Base-by-base conservation (phyloP, 2,888 invertebrate species). In the Leuctra nigra region DNA sequence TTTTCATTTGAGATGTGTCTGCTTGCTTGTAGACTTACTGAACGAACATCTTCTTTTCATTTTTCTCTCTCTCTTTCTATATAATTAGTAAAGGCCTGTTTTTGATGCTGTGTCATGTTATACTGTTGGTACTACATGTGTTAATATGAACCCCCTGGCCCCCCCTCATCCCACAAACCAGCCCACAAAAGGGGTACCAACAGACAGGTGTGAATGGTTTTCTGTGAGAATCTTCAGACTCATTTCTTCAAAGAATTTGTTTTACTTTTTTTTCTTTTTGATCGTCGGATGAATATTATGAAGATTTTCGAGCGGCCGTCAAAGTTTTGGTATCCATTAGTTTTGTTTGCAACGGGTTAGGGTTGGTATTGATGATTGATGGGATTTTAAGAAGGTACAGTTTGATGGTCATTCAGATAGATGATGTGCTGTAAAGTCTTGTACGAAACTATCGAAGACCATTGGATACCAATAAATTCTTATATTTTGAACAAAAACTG, bases 351-450 rank as follows among this genome's bases (percentile, higher is more conserved):
- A 13, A 13, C 29, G 44, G 33, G 41, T 18, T 16, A 22, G 7
- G 4, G 20, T 18, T 6, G 50, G 3, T 50, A 33, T 20, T 18
- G 18, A 29, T 57, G 57, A 57, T 57, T 57, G 57, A 57, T 57
- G 57, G 46, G 53, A 22, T 53, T 57, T 57, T 57, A 53, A 57
- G 53, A 24, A 57, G 56, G 16, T 39, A 13, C 54, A n/a, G n/a
- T n/a, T n/a, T n/a, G n/a, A n/a, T n/a, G n/a, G n/a, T n/a, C n/a
- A n/a, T n/a, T n/a, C n/a, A n/a, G n/a, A n/a, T n/a, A n/a, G n/a
- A n/a, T n/a, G n/a, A n/a, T n/a, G n/a, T n/a, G n/a, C n/a, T n/a
- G n/a, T n/a, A n/a, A n/a, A n/a, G n/a, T n/a, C n/a, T n/a, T n/a
- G n/a, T n/a, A n/a, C n/a, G n/a, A n/a, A n/a, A n/a, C n/a, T n/a